Conservation (phyloP, 2,797 vertebrate genomes). For the Chaetodon trifasciatus region DNA sequence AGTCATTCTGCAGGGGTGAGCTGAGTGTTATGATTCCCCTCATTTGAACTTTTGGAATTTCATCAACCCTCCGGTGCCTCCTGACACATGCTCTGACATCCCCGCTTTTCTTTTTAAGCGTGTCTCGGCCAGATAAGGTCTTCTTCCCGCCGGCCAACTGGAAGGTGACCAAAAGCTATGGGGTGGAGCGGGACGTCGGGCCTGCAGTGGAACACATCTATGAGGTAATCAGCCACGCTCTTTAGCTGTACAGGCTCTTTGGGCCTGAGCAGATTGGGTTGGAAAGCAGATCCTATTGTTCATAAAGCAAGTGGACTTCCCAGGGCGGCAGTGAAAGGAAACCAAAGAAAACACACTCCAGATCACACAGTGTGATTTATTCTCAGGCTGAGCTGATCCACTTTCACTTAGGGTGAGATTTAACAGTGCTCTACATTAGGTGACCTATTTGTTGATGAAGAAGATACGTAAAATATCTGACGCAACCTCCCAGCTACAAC, state of each 20-base stretch:
- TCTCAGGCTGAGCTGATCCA: conserved; percentile 8
- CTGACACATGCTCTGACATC: conserved; percentile 46
- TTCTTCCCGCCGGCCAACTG: conserved; percentile 88
- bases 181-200: conserved; percentile 87
- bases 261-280: conserved; percentile 34
- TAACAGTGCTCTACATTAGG: conserved; percentile 8
- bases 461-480: conserved; percentile 28
- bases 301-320: conserved; percentile 25
- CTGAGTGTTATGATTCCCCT: conserved; percentile 55
- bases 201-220: conserved; percentile 92
- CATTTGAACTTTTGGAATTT: conserved; percentile 46
- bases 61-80: conserved; percentile 31
- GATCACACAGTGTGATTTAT: conserved; percentile 39
- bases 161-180: conserved; percentile 83
- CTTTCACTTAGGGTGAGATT: conserved; percentile 16
- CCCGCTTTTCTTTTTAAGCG: conserved; percentile 77
- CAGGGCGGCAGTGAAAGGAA: conserved; percentile 37
- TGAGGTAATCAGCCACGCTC: conserved; percentile 85
- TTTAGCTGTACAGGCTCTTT: conserved; percentile 47
- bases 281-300: conserved; percentile 52
- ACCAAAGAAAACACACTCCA: conserved; percentile 44
- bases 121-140: conserved; percentile 92
- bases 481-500: background rate
- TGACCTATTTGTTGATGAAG: conserved; percentile 31
- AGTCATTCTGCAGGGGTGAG: conserved; percentile 92